Base-by-base conservation (phyloP, 1,140 invertebrate species). In the Drosophila pectinifera region DNA sequence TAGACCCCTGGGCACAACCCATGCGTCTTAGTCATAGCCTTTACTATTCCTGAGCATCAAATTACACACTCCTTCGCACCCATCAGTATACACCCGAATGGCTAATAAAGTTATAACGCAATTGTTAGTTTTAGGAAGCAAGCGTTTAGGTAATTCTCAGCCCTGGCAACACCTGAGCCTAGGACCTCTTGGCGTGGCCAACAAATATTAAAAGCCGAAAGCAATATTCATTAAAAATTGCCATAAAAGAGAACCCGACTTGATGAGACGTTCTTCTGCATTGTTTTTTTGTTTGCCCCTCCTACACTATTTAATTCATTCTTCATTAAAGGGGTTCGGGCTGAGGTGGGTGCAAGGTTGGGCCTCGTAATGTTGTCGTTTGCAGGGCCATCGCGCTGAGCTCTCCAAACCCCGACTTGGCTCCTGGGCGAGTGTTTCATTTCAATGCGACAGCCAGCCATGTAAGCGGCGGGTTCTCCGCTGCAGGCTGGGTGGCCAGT, bases 151-250 rank as follows among this genome's bases (percentile, higher is more conserved):
- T 61, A 61, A 51, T 65, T 24, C 61, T 6, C 26, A 26, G 26
- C 36, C n/a, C 24, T 28, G 63, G 58, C 34, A 63, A 34, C 31
- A 28, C 42, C 61, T 53, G 20, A 41, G 14, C 20, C 6, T 26
- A 10, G 49, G 49, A 34, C 45, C 34, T 28, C 18, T 28, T 43
- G 16, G 14, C 43, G 34, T 24, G 39, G 45, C 70, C 61, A 70
- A 55, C 70, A 77, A 88, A 83, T 83, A 89, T 89, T 78, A 84
- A 80, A 73, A 84, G 76, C 76, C 68, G 63, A 88, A 88, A 77
- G 73, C 67, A 88, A 89, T 88, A 89, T 88, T 88, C 84, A 88
- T 88, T 88, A 88, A 89, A 75, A 89, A 61, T 22, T 22, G 45
- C 57, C 41, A 89, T 88, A 79, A 88, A 88, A 79, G 68, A 22